These are phyloP conservation scores for Lamellibrachia satsuma DNA, from an alignment of 2,888 invertebrate genomes.

Conservation along the genomic window DNA sequence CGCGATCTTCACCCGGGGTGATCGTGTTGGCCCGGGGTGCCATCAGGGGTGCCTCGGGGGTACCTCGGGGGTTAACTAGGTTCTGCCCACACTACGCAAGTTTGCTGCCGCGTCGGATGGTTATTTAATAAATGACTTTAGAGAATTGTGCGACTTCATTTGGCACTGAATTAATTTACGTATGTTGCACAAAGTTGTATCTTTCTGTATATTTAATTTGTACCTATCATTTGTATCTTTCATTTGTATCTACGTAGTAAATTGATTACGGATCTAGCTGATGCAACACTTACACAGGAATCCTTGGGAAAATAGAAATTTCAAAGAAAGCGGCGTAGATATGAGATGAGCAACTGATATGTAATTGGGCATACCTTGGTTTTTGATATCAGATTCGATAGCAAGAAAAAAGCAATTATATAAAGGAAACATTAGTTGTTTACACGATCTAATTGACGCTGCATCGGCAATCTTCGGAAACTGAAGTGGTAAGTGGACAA, in stretches of 20 bases:
- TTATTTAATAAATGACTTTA: background rate
- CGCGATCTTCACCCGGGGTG: background rate
- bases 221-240: no score
- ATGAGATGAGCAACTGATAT: background rate
- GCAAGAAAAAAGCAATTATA: background rate
- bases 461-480: background rate
- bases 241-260: no score
- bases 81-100: background rate
- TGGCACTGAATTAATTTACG: background rate
- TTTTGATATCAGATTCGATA: background rate
- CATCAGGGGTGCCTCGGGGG: background rate
- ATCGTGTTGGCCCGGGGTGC: background rate
- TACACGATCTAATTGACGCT: background rate
- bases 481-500: background rate
- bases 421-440: background rate
- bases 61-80: background rate
- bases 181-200: background rate
- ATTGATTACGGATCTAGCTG: background rate
- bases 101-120: background rate
- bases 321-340: background rate
- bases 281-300: background rate
- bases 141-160: background rate
- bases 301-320: background rate
- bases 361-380: conserved; percentile 17
- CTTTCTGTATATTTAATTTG: background rate